Evolutionary conservation across 2,797 vertebrate genomes (phyloP).

Genomic region (Xenopus petersii): DNA sequence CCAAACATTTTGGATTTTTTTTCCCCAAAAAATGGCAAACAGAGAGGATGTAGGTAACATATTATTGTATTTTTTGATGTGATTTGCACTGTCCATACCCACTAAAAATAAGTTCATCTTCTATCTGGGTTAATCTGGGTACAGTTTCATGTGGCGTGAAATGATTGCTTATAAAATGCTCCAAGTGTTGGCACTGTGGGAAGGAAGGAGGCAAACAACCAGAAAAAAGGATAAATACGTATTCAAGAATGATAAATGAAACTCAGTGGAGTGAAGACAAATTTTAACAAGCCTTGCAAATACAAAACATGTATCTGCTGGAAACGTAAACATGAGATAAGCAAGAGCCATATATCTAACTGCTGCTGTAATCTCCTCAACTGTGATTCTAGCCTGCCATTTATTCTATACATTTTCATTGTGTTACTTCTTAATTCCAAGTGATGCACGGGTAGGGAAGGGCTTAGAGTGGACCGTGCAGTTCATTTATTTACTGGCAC

Average conservation of each 20-base stretch:
- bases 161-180: neutral
- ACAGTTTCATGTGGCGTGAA: neutral
- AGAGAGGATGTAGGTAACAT: neutral
- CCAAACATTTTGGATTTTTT: too few relatives aligned
- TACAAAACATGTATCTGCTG: slow-evolving; percentile 2
- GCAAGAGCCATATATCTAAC: slow-evolving; percentile 9
- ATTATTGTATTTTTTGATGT: neutral
- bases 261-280: neutral
- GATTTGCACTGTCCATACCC: neutral
- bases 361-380: neutral
- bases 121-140: neutral
- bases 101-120: neutral
- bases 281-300: slow-evolving; percentile 8
- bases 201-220: slow-evolving; percentile 5
- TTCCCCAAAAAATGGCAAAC: neutral
- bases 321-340: slow-evolving; percentile 3
- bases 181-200: neutral
- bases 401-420: neutral
- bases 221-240: slow-evolving; percentile 18
- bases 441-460: neutral
- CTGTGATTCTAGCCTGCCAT: neutral
- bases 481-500: too few relatives aligned
- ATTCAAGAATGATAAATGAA: slow-evolving; percentile 3
- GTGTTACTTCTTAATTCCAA: neutral
- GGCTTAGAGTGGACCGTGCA: too few relatives aligned